Conservation (phyloP, 37 sponge, comb jelly and placozoan species). For the Beroe forskalii region DNA sequence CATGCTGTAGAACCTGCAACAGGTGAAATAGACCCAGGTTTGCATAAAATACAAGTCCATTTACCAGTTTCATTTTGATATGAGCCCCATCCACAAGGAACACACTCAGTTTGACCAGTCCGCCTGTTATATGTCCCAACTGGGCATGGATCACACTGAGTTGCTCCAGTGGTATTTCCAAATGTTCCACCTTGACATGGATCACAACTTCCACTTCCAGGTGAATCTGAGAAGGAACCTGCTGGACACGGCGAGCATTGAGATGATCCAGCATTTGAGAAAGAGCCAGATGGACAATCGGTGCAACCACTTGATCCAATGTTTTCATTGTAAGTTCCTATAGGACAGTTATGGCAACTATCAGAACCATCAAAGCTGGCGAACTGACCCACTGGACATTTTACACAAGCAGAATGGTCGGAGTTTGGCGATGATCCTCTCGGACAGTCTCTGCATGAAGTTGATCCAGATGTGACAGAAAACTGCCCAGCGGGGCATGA, state of each 20-base stretch:
- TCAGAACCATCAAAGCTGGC: neutral
- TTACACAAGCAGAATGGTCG: neutral
- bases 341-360: neutral
- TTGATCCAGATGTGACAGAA: neutral
- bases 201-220: neutral
- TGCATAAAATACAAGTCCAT: neutral
- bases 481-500: neutral
- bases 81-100: neutral
- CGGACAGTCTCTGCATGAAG: neutral
- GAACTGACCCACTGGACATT: conserved; percentile 27
- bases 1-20: neutral
- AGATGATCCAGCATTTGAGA: neutral
- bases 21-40: neutral
- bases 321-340: neutral
- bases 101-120: neutral
- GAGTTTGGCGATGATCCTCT: neutral
- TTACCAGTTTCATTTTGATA: neutral
- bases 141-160: neutral
- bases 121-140: neutral
- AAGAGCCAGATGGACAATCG: neutral
- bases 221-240: neutral
- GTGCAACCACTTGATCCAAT: neutral
- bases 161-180: neutral
- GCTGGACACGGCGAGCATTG: neutral
- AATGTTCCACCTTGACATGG: neutral